These are phyloP conservation scores for Gnatocerus cornutus DNA, from an alignment of 2,888 invertebrate species.

Conservation along the genomic window DNA sequence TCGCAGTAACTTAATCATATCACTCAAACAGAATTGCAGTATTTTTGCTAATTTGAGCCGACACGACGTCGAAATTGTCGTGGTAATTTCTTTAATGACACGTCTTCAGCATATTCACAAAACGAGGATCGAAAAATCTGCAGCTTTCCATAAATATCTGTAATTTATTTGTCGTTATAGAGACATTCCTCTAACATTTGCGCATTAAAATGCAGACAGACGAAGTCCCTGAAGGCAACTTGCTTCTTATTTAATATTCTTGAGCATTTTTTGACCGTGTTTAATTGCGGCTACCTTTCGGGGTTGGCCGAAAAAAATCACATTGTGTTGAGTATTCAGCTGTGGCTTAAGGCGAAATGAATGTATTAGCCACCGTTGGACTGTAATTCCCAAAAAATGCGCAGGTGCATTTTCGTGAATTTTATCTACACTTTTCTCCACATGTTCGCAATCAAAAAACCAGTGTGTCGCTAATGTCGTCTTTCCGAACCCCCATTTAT, in stretches of 20 bases:
- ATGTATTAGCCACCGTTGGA: slow-evolving; percentile 12
- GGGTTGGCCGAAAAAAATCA: slow-evolving; percentile 10
- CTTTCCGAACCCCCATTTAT: not conserved
- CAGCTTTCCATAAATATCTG: slow-evolving; percentile 11
- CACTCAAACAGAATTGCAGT: too few species aligned
- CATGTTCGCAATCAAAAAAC: not conserved
- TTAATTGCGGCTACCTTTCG: not conserved
- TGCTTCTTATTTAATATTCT: slow-evolving; percentile 22
- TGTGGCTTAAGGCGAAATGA: not conserved
- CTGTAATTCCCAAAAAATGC: slow-evolving; percentile 1
- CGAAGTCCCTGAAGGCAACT: slow-evolving; percentile 9
- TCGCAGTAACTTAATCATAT: too few species aligned
- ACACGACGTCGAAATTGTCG: not conserved
- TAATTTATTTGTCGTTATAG: slow-evolving; percentile 43
- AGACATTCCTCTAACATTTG: slow-evolving; percentile 36
- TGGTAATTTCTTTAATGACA: not conserved
- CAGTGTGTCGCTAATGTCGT: too few species aligned
- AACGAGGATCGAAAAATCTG: not conserved
- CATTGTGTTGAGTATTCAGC: not conserved
- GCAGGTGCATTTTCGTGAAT: not conserved
- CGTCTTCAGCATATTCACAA: slow-evolving; percentile 18
- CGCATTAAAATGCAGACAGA: slow-evolving; percentile 36
- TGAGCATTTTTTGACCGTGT: not conserved
- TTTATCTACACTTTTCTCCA: not conserved
- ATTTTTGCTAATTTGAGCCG: too few species aligned